Conservation (phyloP, 2,113 vertebrate genomes). For the Microcebus tavaratra region DNA sequence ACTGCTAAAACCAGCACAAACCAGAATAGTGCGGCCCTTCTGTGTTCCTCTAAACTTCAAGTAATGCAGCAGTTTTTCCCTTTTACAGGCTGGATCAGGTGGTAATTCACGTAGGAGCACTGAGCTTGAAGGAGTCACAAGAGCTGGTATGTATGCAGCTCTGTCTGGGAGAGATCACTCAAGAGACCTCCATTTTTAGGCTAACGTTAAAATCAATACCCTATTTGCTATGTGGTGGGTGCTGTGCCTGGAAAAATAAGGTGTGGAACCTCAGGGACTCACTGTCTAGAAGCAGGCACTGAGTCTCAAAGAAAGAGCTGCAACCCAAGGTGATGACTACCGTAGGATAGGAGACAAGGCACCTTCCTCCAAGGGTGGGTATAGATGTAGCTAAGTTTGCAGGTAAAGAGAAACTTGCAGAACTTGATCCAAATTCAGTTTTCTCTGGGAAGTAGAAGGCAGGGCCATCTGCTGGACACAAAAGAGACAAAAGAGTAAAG, state of each 20-base stretch:
- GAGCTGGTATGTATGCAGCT: constrained; percentile 86
- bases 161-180: neutral
- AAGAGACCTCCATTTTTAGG: neutral
- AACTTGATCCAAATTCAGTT: neutral
- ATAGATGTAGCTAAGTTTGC: neutral
- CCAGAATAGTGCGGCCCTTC: neutral
- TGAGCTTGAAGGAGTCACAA: constrained; percentile 92
- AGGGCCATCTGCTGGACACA: neutral
- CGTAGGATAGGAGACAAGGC: neutral
- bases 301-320: neutral
- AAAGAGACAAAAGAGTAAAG: neutral
- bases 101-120: constrained; percentile 94
- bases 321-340: neutral
- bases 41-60: neutral
- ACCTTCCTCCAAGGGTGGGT: neutral
- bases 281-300: neutral
- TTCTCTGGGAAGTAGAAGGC: neutral
- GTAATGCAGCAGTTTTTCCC: constrained; percentile 24
- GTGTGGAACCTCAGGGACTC: neutral
- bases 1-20: neutral
- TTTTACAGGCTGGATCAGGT: constrained; percentile 91
- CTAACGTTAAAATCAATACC: neutral
- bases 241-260: neutral
- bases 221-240: neutral
- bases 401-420: neutral